A percentile compares a stretch with the other conserved stretches of the same genome.
These are phyloP conservation scores for Lytechinus pictus DNA, from an alignment of 35 echinoderm and acorn worm species.

Conservation along the genomic window DNA sequence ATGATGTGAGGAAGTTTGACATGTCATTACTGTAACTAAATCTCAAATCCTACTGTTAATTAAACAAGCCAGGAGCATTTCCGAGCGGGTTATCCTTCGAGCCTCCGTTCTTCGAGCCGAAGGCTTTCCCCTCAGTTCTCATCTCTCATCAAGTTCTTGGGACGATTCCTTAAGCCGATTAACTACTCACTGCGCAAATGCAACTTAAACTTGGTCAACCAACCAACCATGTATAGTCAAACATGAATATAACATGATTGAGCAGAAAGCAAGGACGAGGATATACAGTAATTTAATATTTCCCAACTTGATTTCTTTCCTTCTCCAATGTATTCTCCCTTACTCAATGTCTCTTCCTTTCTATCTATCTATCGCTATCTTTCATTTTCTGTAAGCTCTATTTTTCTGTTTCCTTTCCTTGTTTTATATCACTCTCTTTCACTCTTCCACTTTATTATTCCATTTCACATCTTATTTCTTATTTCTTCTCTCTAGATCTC, in stretches of 20 bases:
- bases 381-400: too few species aligned
- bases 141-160: background rate
- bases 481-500: too few species aligned
- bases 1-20: background rate
- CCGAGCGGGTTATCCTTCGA: background rate
- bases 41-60: background rate
- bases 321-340: too few species aligned
- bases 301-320: background rate
- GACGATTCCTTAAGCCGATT: background rate
- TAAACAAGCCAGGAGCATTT: background rate
- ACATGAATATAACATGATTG: background rate
- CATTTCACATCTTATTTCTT: too few species aligned
- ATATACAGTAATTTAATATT: constrained; percentile 6
- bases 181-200: background rate
- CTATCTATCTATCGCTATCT: too few species aligned
- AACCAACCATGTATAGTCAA: background rate
- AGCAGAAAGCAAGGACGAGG: background rate
- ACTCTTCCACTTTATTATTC: too few species aligned
- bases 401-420: too few species aligned
- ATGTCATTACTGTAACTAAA: background rate
- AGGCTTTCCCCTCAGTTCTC: background rate
- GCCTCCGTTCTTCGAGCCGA: background rate
- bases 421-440: too few species aligned
- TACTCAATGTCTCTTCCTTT: too few species aligned
- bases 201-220: background rate